Conservation (phyloP, 2,113 vertebrate species). For the Podarcis cretensis region DNA sequence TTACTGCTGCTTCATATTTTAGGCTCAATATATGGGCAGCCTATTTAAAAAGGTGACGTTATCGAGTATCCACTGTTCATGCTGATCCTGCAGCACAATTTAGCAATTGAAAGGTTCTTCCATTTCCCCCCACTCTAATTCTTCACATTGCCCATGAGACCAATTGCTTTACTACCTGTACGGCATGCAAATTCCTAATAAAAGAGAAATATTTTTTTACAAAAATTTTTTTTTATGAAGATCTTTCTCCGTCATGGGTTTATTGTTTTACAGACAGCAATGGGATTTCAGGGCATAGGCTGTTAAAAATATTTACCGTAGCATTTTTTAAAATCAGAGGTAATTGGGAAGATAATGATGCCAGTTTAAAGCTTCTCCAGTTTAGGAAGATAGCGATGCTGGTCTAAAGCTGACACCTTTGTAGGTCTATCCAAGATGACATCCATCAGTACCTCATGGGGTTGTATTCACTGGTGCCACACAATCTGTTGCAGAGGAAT, state of each 20-base stretch:
- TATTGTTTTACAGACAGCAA: background rate
- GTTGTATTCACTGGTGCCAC: too few species aligned
- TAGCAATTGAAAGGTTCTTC: fast-evolving
- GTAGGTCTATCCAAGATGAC: background rate
- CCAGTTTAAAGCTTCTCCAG: background rate
- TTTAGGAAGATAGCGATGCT: background rate
- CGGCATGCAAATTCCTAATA: background rate
- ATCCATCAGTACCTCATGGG: background rate
- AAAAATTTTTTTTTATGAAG: background rate
- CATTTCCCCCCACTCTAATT: background rate
- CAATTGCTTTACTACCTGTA: background rate
- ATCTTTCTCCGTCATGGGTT: background rate
- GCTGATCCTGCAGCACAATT: background rate
- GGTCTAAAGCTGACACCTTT: background rate
- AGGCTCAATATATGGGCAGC: background rate
- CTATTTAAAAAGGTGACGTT: fast-evolving
- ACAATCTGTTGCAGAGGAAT: too few species aligned
- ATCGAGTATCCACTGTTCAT: background rate
- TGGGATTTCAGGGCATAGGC: background rate
- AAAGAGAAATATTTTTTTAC: background rate
- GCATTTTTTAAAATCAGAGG: background rate
- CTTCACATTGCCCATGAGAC: background rate
- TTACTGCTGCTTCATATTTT: background rate
- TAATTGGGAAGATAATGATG: background rate
- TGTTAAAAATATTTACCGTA: background rate